Base-by-base conservation (phyloP, 2,797 vertebrate species). In the Antrozous pallidus region DNA sequence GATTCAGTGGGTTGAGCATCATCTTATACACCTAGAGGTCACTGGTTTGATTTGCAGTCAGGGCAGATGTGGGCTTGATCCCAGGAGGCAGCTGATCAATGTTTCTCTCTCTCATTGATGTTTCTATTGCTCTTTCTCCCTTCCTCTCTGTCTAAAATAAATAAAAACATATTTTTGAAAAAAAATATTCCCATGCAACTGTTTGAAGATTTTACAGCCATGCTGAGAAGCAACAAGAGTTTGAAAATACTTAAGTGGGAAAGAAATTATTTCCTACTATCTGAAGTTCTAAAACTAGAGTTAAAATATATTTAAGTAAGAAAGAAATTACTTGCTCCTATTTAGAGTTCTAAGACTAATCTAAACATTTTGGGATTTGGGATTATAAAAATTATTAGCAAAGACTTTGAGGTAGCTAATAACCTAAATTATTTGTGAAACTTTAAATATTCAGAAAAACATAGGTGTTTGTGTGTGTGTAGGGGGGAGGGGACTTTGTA, bases 341-440 rank as follows among this genome's bases (percentile, higher is more conserved):
- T 14, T 80, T 92, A 92, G 79, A 77, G 13, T 84, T 94, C 54
- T 84, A 90, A 92, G 63, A 31, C n/a, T 45, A 87, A 82, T 58
- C 4, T 63, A 77, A 79, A 67, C 24, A 90, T 86, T 83, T 51
- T 85, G 56, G 36, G 38, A 80, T 78, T 96, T 82, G 58, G 28
- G 33, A 77, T 73, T 96, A 67, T 51, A 31, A 93, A 90, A 79
- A 61, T 69, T 69, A 81, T 71, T 71, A 49, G 40, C 5, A 49
- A 94, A 90, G 51, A 47, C 47, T 92, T 84, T 73, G 51, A 28
- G 10, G 24, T 86, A 63, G 26, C 10, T 81, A 88, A 65, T 49
- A 88, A 56, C 63, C 40, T 90, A 40, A 93, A 56, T 86, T 92
- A 42, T 89, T 86, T 88, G 26, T 22, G 24, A 85, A 94, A 71